Percentiles rank a stretch among this genome's conserved stretches.
Evolutionary conservation across 37 sponge, comb jelly and placozoan genomes (phyloP).

Genomic region (Hexactinellida sp.): DNA sequence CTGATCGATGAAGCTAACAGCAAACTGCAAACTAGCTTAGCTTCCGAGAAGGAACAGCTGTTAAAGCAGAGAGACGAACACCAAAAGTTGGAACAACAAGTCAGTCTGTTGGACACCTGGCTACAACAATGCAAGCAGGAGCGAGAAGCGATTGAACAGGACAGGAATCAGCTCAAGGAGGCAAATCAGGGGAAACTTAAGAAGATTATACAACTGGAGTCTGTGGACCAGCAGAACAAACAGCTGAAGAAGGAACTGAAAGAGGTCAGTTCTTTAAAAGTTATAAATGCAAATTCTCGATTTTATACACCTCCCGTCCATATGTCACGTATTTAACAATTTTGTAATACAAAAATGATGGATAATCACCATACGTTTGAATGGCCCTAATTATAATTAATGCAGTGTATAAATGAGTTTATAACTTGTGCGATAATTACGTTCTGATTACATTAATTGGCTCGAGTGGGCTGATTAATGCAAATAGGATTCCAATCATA

Average conservation of each 20-base stretch:
- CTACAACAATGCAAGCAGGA: neutral
- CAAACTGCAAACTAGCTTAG: neutral
- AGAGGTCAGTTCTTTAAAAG: too few relatives aligned
- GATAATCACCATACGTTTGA: too few relatives aligned
- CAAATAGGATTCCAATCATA: too few relatives aligned
- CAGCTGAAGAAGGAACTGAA: neutral
- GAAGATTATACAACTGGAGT: neutral
- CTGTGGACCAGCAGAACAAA: neutral
- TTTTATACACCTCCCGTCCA: too few relatives aligned
- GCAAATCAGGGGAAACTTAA: neutral
- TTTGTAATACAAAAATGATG: too few relatives aligned
- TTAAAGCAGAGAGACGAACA: neutral
- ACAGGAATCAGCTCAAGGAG: neutral
- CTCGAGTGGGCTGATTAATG: too few relatives aligned
- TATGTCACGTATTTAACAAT: too few relatives aligned
- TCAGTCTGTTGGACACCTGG: neutral
- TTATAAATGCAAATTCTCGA: too few relatives aligned
- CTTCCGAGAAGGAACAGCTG: neutral
- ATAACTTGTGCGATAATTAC: too few relatives aligned
- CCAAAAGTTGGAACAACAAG: neutral
- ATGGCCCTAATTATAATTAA: too few relatives aligned
- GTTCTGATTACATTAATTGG: too few relatives aligned
- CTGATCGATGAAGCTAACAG: neutral
- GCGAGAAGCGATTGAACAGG: neutral
- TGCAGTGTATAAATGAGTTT: too few relatives aligned